Evolutionary conservation across 2,113 vertebrate species (phyloP), one percentile per base, ranked within the genome.

Genomic region (Microtus ochrogaster): DNA sequence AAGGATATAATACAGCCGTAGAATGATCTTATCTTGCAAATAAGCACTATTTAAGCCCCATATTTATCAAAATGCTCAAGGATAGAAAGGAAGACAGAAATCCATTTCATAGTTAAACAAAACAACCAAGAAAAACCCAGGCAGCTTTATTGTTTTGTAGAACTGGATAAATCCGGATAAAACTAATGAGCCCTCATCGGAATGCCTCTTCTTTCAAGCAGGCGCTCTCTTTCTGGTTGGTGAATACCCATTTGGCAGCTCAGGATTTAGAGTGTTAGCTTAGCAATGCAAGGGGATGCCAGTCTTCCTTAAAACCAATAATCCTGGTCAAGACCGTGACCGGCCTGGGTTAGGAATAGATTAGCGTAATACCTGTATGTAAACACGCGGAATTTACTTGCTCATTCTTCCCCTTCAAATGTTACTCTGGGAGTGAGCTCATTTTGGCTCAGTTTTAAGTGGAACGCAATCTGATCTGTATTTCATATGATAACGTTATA

Each of bases 21-120:
- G 30, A 94, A 73, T 74, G 19, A 74, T 91, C 93, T 78, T 44
- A 74, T 95, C 79, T 79, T 74, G 28, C 3, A 76, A 13, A 65
- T 21, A 74, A 76, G 7, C 61, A 58, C 74, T 65, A 89, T 87
- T 87, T 86, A 87, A 87, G 41, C 22, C 28, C 86, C 44, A 24
- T 41, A n/a, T 70, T 95, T 73, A 73, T 94, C 72, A 87, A 91
- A 97, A 72, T 92, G 65, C 12, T 93, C 94, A 74, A 49, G 41
- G 14, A 61, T 93, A 12, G 63, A 33, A 77, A 89, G 52, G 58
- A 90, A 89, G 61, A 78, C 66, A 96, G 90, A 94, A 89, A 87
- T 84, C 41, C 26, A 91, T 12, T 84, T 94, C 84, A 47, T 68
- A 68, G 39, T 49, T 49, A 68, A 86, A 66, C 11, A 85, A 83